A percentile compares a stretch with the other conserved stretches of the same genome.
phyloP scores from a whole-genome alignment of 1,140 invertebrate genomes.

The Drosophila saltans region DNA sequence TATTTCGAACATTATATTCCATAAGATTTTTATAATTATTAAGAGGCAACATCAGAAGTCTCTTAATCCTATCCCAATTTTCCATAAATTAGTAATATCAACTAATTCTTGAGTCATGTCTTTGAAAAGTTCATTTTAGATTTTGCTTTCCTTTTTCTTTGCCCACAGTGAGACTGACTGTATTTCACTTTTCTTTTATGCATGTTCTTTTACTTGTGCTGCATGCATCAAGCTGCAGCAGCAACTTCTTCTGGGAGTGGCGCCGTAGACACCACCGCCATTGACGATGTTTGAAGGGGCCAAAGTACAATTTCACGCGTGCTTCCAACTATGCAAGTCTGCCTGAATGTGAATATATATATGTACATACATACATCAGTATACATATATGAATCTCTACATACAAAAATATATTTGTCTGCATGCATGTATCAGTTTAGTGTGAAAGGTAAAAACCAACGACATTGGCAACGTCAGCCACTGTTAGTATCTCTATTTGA shows the following conservation, averaged over 20 bases:
- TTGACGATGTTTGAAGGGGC: slow-evolving; percentile 38
- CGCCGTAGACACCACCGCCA: slow-evolving; percentile 18
- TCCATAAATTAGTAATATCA: neutral
- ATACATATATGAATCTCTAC: slow-evolving; percentile 21
- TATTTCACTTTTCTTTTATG: slow-evolving; percentile 45
- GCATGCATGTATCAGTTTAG: slow-evolving; percentile 32
- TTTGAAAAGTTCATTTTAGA: neutral
- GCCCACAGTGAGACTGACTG: slow-evolving; percentile 10
- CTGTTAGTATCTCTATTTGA: slow-evolving; percentile 13
- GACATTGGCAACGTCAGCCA: slow-evolving; percentile 17
- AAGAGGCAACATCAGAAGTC: neutral
- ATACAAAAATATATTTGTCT: slow-evolving; percentile 27
- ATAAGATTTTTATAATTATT: too few relatives aligned
- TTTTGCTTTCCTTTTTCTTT: slow-evolving; percentile 5
- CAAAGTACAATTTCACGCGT: slow-evolving; percentile 66
- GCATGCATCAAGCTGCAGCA: slow-evolving; percentile 11
- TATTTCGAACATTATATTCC: too few relatives aligned
- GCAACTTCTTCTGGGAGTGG: slow-evolving; percentile 43
- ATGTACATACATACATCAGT: neutral
- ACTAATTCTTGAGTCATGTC: slow-evolving; percentile 1
- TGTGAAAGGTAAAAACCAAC: neutral
- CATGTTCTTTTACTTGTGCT: slow-evolving; percentile 36
- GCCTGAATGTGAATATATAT: slow-evolving; percentile 35
- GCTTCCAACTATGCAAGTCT: slow-evolving; percentile 7
- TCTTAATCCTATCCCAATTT: neutral